Conservation (phyloP, 2,888 invertebrate species). For the Zygaena filipendulae region DNA sequence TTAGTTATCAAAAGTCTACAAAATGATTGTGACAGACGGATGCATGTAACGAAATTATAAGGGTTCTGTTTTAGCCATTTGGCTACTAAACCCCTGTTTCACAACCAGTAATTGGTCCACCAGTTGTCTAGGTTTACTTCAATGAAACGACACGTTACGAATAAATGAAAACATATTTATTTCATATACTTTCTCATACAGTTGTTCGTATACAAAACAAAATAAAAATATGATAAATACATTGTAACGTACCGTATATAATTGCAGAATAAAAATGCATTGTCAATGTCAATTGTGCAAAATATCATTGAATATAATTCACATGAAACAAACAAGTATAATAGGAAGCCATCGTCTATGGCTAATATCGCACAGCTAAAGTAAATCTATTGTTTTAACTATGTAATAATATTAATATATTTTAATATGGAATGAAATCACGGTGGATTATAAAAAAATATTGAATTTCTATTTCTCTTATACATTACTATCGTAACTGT, state of each 20-base stretch:
- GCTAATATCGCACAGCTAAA: conserved; percentile 31
- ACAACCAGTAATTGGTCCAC: no score
- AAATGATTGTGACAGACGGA: no score
- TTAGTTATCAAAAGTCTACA: no score
- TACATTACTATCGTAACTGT: conserved; percentile 13
- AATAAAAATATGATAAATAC: conserved; percentile 28
- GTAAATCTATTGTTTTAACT: conserved; percentile 12
- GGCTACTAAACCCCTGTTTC: no score
- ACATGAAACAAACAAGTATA: no score
- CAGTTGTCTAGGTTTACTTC: no score
- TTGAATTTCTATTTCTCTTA: conserved; percentile 17
- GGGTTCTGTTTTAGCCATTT: no score
- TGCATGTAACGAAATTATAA: no score
- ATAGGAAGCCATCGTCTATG: no score
- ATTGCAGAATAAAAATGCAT: conserved; percentile 46
- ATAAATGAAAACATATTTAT: conserved; percentile 36
- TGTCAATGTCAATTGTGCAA: conserved; percentile 34
- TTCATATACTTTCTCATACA: conserved; percentile 38
- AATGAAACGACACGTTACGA: no score
- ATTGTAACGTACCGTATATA: conserved; percentile 28
- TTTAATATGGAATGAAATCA: conserved; percentile 30
- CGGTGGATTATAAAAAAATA: conserved; percentile 39
- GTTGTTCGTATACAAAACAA: conserved; percentile 25
- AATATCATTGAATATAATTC: conserved; percentile 17
- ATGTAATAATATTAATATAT: no score